Percentiles rank a stretch among this genome's conserved stretches.
Evolutionary conservation across 2,888 invertebrate species (phyloP).

Genomic region (Melolontha melolontha): DNA sequence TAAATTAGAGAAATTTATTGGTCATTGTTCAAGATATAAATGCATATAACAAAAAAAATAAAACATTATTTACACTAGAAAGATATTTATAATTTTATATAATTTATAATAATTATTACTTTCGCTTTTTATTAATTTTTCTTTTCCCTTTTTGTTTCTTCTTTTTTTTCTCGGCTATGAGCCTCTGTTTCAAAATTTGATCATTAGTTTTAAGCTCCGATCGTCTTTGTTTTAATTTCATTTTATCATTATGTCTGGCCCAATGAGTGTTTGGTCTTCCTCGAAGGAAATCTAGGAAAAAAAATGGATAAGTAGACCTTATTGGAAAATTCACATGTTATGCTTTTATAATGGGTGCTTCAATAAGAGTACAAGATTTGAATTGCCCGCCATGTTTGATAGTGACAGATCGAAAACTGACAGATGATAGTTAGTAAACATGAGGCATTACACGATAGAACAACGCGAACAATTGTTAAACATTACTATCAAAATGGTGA

Average conservation of each 20-base stretch:
- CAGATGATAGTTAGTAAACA: too few species aligned
- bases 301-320: too few species aligned
- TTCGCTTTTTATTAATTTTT: slow-evolving; percentile 63
- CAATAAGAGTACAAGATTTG: too few species aligned
- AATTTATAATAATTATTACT: slow-evolving; percentile 33
- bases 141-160: slow-evolving; percentile 68
- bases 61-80: slow-evolving; percentile 36
- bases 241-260: slow-evolving; percentile 83
- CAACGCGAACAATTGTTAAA: too few species aligned
- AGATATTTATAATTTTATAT: slow-evolving; percentile 1
- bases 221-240: slow-evolving; percentile 71
- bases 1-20: slow-evolving; percentile 3
- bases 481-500: too few species aligned
- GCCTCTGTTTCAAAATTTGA: slow-evolving; percentile 81
- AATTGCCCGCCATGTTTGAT: too few species aligned
- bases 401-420: too few species aligned
- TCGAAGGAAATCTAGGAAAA: slow-evolving; percentile 46
- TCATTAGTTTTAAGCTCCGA: slow-evolving; percentile 79
- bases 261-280: slow-evolving; percentile 76
- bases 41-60: neutral
- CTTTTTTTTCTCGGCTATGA: slow-evolving; percentile 74
- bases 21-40: neutral
- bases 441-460: too few species aligned
- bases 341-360: too few species aligned
- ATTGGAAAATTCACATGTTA: too few species aligned